Percentiles rank a stretch among this genome's conserved stretches.
Evolutionary conservation across 1,140 invertebrate genomes (phyloP).

Genomic region (Heliconius hermathena): DNA sequence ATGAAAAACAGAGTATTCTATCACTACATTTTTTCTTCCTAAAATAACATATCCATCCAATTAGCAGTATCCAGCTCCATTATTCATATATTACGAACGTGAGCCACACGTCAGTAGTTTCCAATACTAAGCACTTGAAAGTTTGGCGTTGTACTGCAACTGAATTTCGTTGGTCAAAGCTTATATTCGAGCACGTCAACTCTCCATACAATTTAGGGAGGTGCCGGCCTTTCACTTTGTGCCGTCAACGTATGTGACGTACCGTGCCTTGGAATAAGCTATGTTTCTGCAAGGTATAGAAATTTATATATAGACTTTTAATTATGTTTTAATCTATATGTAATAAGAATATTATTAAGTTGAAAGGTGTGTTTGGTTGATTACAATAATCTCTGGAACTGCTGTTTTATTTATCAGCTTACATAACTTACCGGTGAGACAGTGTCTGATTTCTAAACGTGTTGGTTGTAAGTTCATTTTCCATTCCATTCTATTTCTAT

Average conservation of each 20-base stretch:
- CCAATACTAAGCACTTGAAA: slow-evolving; percentile 27
- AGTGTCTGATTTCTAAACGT: too few relatives aligned
- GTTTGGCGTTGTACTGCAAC: slow-evolving; percentile 21
- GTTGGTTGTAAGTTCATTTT: too few relatives aligned
- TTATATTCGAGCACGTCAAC: slow-evolving; percentile 35
- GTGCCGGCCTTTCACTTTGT: slow-evolving; percentile 25
- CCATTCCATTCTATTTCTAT: too few relatives aligned
- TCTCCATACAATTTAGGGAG: slow-evolving; percentile 32
- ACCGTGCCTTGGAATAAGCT: not conserved
- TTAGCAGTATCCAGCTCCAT: not conserved
- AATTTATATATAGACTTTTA: not conserved
- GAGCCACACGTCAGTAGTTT: slow-evolving; percentile 14
- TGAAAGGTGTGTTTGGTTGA: too few relatives aligned
- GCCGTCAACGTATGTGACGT: slow-evolving; percentile 27
- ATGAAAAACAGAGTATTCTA: not conserved
- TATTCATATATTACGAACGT: not conserved
- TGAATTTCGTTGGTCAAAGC: slow-evolving; percentile 30
- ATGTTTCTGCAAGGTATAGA: not conserved
- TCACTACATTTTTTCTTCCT: not conserved
- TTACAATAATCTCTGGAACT: too few relatives aligned
- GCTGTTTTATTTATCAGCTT: too few relatives aligned
- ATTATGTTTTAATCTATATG: too few relatives aligned
- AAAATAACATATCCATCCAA: not conserved
- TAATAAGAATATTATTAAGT: too few relatives aligned
- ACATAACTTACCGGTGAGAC: too few relatives aligned